A percentile compares a stretch with the other conserved stretches of the same genome.
Conservation (phyloP, 2,113 vertebrate species). For the Monarcha castaneiventris region DNA sequence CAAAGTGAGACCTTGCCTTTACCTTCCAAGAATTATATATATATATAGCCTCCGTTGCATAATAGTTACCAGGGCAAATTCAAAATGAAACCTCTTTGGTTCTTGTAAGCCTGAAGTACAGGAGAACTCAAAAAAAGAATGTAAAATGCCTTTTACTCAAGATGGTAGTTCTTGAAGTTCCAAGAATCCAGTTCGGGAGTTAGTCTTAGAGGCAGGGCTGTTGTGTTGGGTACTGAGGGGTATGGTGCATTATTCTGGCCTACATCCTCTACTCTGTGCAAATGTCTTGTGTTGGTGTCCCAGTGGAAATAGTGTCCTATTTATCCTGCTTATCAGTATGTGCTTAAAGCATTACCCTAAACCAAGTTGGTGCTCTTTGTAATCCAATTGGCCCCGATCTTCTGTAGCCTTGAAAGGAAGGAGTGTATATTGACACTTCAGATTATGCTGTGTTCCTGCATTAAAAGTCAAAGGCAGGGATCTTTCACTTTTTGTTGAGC, state of each 20-base stretch:
- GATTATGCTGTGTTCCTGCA: neutral
- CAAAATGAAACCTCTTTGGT: neutral
- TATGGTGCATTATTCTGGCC: neutral
- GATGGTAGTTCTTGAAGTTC: neutral
- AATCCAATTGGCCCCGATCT: slow-evolving; percentile 10
- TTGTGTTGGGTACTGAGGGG: neutral
- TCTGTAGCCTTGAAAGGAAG: neutral
- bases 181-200: neutral
- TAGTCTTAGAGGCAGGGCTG: neutral
- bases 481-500: neutral
- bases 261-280: neutral
- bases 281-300: neutral
- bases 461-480: neutral
- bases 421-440: slow-evolving; percentile 9
- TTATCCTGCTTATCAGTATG: slow-evolving; percentile 16
- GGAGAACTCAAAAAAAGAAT: neutral
- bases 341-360: slow-evolving; percentile 15
- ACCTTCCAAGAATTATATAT: neutral
- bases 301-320: neutral
- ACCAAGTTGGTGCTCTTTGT: neutral
- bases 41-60: neutral
- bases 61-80: neutral
- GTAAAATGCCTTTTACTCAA: neutral
- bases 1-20: neutral
- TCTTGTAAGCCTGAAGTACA: neutral